Evolutionary conservation across 1,140 invertebrate genomes (phyloP).

Genomic region (Lordiphosa collinella): DNA sequence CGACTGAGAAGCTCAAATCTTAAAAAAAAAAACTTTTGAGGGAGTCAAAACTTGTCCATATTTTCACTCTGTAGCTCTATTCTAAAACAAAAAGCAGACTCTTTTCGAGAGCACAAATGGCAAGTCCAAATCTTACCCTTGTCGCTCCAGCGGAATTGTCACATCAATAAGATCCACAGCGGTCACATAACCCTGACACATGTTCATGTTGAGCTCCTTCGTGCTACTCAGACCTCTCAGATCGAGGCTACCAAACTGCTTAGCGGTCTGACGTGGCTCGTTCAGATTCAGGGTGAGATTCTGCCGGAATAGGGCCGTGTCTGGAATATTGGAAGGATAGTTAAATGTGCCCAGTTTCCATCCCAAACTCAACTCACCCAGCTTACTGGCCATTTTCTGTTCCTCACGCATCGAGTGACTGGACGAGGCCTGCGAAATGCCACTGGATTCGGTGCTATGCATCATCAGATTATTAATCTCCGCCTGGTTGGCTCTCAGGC

Average conservation of each 20-base stretch:
- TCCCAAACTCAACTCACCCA: constrained; percentile 38
- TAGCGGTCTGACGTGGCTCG: constrained; percentile 70
- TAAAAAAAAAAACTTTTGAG: no score
- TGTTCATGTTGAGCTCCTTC: constrained; percentile 82
- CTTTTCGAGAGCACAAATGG: no score
- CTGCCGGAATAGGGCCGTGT: constrained; percentile 82
- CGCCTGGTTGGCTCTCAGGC: constrained; percentile 79
- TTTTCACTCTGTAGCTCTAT: no score
- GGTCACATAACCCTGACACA: constrained; percentile 82
- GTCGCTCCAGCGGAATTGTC: constrained; percentile 89
- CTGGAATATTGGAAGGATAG: constrained; percentile 19
- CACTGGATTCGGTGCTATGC: constrained; percentile 83
- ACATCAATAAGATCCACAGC: constrained; percentile 88
- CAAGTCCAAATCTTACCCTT: constrained; percentile 88
- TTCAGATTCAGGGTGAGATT: constrained; percentile 88
- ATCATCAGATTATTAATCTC: constrained; percentile 75
- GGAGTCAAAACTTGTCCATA: no score
- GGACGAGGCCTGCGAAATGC: constrained; percentile 88
- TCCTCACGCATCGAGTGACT: constrained; percentile 88
- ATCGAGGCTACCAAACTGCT: constrained; percentile 76
- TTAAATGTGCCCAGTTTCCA: not conserved
- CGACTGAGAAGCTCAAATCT: no score
- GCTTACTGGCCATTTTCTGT: constrained; percentile 80
- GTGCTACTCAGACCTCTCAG: constrained; percentile 66
- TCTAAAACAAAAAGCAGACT: no score